Evolutionary conservation across 23 tunicate genomes (phyloP), one percentile per base, ranked within the genome.

Genomic region (Trididemnum miniatum): DNA sequence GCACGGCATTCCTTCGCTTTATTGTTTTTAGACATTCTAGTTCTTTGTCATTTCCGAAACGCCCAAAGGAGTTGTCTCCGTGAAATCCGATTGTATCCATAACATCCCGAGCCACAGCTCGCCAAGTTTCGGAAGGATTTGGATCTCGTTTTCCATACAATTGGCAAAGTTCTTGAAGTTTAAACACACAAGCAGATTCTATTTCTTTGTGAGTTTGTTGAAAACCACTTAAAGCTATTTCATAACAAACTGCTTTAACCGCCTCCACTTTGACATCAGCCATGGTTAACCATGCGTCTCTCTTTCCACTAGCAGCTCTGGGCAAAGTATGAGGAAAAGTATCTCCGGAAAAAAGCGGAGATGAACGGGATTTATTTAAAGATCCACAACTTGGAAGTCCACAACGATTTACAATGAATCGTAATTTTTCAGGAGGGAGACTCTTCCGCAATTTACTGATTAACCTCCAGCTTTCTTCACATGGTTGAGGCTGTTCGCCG

Each of bases 251-350:
- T 32, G 86, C 98, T 49, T 94, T 94, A 34, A 84, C 90, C 3
- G 88, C 98, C 67, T 88, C 90, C 2, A 84, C 84, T 77, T 89
- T 88, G 26, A 94, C 60, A 65, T 94, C 98, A 52, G 94, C 94
- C 94, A 89, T 83, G 28, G 94, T 89, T 24, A 89, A 51, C 94
- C 94, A 89, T 28, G 92, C 77, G 1, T 75, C 64, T 40, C 72
- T 59, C 7, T 54, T 35, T 3, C 77, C 35, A 28, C 75, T 65
- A 1, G 82, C 20, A 3, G 37, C 60, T 34, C 59, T 26, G 1
- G 51, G 54, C 27, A 25, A 63, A 59, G 82, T 25, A n/a, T 28
- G 40, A 15, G 67, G 2, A 2, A 67, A 27, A 12, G 12, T 27
- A 3, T n/a, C 82, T 9, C 5, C 26, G 1, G 36, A 26, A 31